These are phyloP conservation scores for Lasioglossum zephyrum DNA, from an alignment of 2,888 invertebrate species.

Conservation along the genomic window DNA sequence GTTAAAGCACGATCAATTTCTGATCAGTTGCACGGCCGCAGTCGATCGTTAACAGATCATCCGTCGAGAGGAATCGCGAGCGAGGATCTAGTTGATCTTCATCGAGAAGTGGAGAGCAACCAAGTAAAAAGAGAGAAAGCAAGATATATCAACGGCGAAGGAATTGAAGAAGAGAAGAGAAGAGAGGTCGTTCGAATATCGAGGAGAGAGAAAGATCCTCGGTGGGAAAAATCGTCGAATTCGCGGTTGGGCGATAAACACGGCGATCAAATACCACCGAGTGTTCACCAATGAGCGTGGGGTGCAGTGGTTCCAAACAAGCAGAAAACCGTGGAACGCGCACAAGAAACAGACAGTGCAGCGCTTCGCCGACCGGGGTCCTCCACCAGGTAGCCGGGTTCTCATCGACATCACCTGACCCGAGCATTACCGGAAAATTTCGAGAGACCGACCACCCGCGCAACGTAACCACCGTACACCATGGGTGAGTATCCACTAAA, in stretches of 20 bases:
- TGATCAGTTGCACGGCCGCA: slow-evolving; percentile 61
- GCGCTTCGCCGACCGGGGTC: slow-evolving; percentile 67
- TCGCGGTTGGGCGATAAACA: slow-evolving; percentile 62
- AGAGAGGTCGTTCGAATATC: not conserved
- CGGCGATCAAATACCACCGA: slow-evolving; percentile 73
- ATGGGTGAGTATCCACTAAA: slow-evolving; percentile 72
- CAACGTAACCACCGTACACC: slow-evolving; percentile 54
- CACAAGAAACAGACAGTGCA: slow-evolving; percentile 76
- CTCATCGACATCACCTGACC: slow-evolving; percentile 41
- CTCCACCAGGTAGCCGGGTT: slow-evolving; percentile 44
- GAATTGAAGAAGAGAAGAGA: not conserved
- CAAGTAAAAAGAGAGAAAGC: not conserved
- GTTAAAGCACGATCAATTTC: slow-evolving; percentile 60
- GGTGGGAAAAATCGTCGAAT: slow-evolving; percentile 57
- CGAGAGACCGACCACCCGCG: slow-evolving; percentile 29
- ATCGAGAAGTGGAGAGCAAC: not conserved
- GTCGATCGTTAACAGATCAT: slow-evolving; percentile 46
- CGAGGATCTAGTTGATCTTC: not conserved
- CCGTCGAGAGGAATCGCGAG: not conserved
- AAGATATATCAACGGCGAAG: not conserved
- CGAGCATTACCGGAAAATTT: slow-evolving; percentile 13
- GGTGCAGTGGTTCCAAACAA: slow-evolving; percentile 70
- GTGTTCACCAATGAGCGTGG: slow-evolving; percentile 78
- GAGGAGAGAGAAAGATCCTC: not conserved
- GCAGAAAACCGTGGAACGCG: slow-evolving; percentile 78